phyloP scores from a whole-genome alignment of 2,113 vertebrate genomes.

The Pontoporia blainvillei region DNA sequence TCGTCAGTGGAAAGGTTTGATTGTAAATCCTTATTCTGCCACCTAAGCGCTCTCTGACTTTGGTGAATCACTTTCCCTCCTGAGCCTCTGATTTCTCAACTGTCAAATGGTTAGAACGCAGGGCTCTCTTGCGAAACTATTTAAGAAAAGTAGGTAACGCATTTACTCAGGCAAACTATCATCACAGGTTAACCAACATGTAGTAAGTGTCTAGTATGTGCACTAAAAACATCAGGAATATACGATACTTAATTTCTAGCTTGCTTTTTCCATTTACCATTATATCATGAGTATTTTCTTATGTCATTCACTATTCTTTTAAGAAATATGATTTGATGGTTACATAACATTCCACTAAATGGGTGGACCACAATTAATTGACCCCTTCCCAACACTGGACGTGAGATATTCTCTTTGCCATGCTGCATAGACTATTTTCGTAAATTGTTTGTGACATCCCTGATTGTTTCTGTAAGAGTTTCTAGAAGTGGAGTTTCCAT shows the following conservation, averaged over 20 bases:
- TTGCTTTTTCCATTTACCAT: conserved; percentile 21
- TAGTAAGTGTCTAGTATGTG: background rate
- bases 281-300: background rate
- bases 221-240: background rate
- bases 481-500: conserved; percentile 8
- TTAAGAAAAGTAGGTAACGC: background rate
- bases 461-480: background rate
- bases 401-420: background rate
- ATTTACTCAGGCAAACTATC: background rate
- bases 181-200: background rate
- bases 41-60: background rate
- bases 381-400: background rate
- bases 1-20: background rate
- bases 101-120: background rate
- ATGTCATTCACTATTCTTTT: background rate
- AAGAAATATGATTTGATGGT: background rate
- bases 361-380: background rate
- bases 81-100: background rate
- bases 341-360: background rate
- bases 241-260: background rate
- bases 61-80: background rate
- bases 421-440: background rate
- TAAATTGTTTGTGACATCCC: background rate
- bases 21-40: background rate
- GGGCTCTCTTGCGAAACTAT: background rate